A percentile compares a stretch with the other conserved stretches of the same genome.
These are phyloP conservation scores for Trichopoda pennipes DNA, from an alignment of 2,888 invertebrate genomes.

Conservation along the genomic window DNA sequence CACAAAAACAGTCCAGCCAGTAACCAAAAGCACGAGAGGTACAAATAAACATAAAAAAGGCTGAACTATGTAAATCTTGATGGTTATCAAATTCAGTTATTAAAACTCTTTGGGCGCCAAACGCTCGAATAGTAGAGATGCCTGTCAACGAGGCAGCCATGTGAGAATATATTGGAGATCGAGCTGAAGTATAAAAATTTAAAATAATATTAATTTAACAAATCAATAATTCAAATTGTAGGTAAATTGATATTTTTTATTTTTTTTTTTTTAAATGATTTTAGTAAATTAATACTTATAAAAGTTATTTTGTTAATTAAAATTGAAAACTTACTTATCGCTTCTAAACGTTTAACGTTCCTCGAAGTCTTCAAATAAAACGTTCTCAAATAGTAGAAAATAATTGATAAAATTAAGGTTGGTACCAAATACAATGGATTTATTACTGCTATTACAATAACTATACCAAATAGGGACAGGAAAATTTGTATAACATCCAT, in stretches of 20 bases:
- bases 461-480: slow-evolving; percentile 89
- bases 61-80: slow-evolving; percentile 93
- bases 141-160: slow-evolving; percentile 94
- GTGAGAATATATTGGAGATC: slow-evolving; percentile 97
- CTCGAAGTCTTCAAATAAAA: slow-evolving; percentile 91
- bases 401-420: slow-evolving; percentile 85
- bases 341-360: slow-evolving; percentile 90
- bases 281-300: background rate
- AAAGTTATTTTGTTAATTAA: background rate
- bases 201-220: background rate
- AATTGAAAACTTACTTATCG: slow-evolving; percentile 85
- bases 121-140: slow-evolving; percentile 94
- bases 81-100: slow-evolving; percentile 90
- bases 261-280: too few species aligned
- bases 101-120: slow-evolving; percentile 89
- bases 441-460: slow-evolving; percentile 88
- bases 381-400: slow-evolving; percentile 88
- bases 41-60: slow-evolving; percentile 95
- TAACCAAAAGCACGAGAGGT: slow-evolving; percentile 96
- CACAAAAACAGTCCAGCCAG: slow-evolving; percentile 94
- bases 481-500: slow-evolving; percentile 86
- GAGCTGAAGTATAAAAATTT: slow-evolving; percentile 82
- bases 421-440: slow-evolving; percentile 89
- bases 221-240: too few species aligned
- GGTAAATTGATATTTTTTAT: too few species aligned